Evolutionary conservation across 2,113 vertebrate species (phyloP).

Genomic region (Maccullochella peelii): DNA sequence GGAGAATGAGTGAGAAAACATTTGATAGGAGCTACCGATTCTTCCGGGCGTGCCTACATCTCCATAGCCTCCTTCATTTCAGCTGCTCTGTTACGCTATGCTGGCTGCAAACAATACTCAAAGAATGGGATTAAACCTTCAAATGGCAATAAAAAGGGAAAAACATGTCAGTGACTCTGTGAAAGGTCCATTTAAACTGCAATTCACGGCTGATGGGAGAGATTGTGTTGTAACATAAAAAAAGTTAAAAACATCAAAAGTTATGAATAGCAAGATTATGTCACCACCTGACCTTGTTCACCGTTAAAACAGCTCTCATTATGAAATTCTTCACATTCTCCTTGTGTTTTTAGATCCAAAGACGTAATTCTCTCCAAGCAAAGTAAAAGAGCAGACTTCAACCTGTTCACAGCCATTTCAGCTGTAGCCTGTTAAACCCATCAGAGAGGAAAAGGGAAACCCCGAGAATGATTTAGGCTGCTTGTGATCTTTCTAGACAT

Average conservation of each 20-base stretch:
- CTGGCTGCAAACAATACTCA: conserved; percentile 55
- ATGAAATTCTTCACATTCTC: conserved; percentile 13
- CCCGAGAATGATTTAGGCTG: conserved; percentile 31
- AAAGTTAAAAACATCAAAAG: background rate
- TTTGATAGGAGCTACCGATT: conserved; percentile 10
- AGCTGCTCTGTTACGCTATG: conserved; percentile 53
- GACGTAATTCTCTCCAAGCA: conserved; percentile 21
- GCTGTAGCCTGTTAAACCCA: conserved; percentile 62
- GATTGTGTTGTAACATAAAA: conserved; percentile 7
- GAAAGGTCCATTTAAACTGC: conserved; percentile 46
- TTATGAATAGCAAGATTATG: conserved; percentile 29
- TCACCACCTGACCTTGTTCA: conserved; percentile 24
- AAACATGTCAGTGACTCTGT: conserved; percentile 49
- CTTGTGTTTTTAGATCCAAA: conserved; percentile 41
- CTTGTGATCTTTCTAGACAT: conserved; percentile 43
- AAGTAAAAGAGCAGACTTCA: conserved; percentile 62
- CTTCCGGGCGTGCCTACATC: conserved; percentile 23
- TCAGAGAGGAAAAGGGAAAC: conserved; percentile 51
- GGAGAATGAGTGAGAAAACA: conserved; percentile 60
- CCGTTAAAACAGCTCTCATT: conserved; percentile 16
- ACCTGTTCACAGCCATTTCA: conserved; percentile 50
- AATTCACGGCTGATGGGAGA: conserved; percentile 33
- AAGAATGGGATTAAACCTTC: conserved; percentile 65
- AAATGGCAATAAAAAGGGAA: conserved; percentile 46
- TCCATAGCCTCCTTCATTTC: conserved; percentile 41